A percentile compares a stretch with the other conserved stretches of the same genome.
Conservation (phyloP, 1,140 invertebrate genomes). For the Drosophila sproati region DNA sequence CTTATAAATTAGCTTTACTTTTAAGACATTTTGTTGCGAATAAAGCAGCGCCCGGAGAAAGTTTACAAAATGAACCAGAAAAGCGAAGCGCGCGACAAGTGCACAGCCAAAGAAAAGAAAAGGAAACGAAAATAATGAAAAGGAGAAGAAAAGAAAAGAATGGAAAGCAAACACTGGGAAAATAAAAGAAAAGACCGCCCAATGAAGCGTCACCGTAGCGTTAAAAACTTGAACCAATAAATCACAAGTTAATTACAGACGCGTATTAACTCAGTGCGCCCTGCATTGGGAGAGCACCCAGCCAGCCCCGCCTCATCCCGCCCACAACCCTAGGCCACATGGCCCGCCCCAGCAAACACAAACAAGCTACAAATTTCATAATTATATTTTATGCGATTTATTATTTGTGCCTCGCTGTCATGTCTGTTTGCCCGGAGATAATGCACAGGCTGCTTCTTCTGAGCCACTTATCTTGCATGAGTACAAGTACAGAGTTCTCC, state of each 20-base stretch:
- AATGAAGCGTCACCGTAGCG: constrained; percentile 67
- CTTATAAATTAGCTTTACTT: constrained; percentile 84
- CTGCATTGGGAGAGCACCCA: constrained; percentile 39
- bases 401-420: constrained; percentile 78
- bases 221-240: constrained; percentile 80
- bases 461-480: constrained; percentile 30
- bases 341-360: constrained; percentile 11
- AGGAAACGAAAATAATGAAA: constrained; percentile 32
- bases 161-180: not conserved
- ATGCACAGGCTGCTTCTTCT: constrained; percentile 58
- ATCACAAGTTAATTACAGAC: constrained; percentile 84
- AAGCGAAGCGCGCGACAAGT: constrained; percentile 44
- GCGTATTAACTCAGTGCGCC: constrained; percentile 77
- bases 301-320: not conserved
- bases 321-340: constrained; percentile 2
- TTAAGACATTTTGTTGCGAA: constrained; percentile 82
- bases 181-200: constrained; percentile 46
- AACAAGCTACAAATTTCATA: constrained; percentile 78
- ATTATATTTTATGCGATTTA: constrained; percentile 84
- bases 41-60: constrained; percentile 71
- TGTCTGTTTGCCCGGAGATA: constrained; percentile 81
- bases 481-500: constrained; percentile 2
- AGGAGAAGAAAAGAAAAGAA: constrained; percentile 24
- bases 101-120: constrained; percentile 17
- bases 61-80: constrained; percentile 67